Evolutionary conservation across 2,113 vertebrate genomes (phyloP).

Genomic region (Polypterus bichir): DNA sequence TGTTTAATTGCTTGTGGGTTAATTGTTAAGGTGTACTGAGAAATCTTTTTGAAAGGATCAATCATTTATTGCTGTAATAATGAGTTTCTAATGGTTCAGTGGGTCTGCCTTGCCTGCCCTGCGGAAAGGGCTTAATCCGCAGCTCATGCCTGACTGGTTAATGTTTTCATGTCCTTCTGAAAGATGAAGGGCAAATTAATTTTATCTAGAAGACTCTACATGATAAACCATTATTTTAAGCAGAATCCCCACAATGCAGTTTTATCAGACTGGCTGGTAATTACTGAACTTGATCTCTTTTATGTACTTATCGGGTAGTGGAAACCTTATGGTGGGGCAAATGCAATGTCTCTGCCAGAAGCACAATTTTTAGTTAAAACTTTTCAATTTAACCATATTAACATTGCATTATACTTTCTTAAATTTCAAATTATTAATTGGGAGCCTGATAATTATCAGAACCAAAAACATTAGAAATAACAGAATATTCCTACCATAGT

Average conservation of each 20-base stretch:
- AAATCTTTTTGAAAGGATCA: constrained; percentile 51
- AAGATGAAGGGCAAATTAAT: constrained; percentile 34
- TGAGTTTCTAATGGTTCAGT: constrained; percentile 42
- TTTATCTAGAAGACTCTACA: constrained; percentile 19
- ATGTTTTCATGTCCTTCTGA: constrained; percentile 29
- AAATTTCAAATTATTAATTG: too few relatives aligned
- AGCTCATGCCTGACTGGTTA: constrained; percentile 26
- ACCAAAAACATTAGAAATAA: too few relatives aligned
- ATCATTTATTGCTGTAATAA: constrained; percentile 49
- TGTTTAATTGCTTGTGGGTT: constrained; percentile 47
- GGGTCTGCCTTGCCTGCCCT: constrained; percentile 29
- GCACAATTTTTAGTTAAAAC: too few relatives aligned
- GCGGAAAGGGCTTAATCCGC: constrained; percentile 35
- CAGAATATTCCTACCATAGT: too few relatives aligned
- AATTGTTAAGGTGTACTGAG: constrained; percentile 32
- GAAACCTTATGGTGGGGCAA: too few relatives aligned
- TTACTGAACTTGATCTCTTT: too few relatives aligned
- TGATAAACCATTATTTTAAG: constrained; percentile 31
- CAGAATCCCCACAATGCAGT: constrained; percentile 15
- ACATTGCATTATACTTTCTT: too few relatives aligned
- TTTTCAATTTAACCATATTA: too few relatives aligned
- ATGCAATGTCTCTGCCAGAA: too few relatives aligned
- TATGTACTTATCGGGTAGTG: too few relatives aligned
- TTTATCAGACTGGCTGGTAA: too few relatives aligned
- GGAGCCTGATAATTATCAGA: too few relatives aligned